Evolutionary conservation across 2,888 invertebrate genomes (phyloP).

Genomic region (Nycteola revayana): DNA sequence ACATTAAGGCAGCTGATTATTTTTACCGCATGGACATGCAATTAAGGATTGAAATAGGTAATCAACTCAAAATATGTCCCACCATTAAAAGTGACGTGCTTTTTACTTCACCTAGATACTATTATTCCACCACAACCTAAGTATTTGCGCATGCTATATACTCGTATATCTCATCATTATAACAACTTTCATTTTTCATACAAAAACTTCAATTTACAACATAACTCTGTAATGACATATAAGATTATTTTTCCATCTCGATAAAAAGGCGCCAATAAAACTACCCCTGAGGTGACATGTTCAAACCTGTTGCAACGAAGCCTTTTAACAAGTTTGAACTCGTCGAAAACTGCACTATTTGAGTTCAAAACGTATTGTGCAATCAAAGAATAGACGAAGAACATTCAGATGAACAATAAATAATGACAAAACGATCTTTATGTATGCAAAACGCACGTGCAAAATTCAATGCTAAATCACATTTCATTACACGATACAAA

Average conservation of each 20-base stretch:
- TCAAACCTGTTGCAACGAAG: conserved; percentile 59
- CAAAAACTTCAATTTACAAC: conserved; percentile 22
- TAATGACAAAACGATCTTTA: conserved; percentile 33
- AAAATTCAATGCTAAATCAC: conserved; percentile 20
- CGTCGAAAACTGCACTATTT: conserved; percentile 20
- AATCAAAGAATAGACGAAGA: conserved; percentile 29
- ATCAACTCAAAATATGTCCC: too few relatives aligned
- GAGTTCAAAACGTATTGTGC: conserved; percentile 33
- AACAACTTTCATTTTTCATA: conserved; percentile 25
- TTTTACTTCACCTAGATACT: too few relatives aligned
- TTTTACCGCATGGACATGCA: too few relatives aligned
- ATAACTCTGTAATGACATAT: too few relatives aligned
- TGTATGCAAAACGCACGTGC: conserved; percentile 52
- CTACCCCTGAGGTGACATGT: conserved; percentile 43
- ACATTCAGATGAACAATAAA: conserved; percentile 30
- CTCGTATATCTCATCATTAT: conserved; percentile 16
- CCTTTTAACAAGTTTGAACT: conserved; percentile 44
- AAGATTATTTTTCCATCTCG: too few relatives aligned
- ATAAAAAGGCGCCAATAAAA: too few relatives aligned
- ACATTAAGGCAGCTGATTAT: too few relatives aligned
- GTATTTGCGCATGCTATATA: too few relatives aligned
- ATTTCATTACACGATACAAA: too few relatives aligned
- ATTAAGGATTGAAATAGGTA: too few relatives aligned
- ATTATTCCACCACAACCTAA: too few relatives aligned
- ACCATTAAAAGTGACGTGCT: too few relatives aligned